These are phyloP conservation scores for Cynaeus angustus DNA, from an alignment of 2,888 invertebrate genomes.

Conservation along the genomic window DNA sequence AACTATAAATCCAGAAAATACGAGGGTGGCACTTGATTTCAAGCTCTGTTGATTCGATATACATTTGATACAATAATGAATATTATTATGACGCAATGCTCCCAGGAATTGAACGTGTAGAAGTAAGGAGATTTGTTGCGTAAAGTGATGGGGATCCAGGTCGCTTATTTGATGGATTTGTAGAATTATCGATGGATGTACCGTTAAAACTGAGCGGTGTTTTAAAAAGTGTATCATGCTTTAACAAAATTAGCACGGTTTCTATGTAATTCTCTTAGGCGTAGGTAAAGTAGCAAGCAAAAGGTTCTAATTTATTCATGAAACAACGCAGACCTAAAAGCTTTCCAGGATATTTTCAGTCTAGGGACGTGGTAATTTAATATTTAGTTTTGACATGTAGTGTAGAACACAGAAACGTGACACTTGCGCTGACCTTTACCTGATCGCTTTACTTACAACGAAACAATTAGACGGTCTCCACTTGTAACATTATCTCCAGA, in stretches of 20 bases:
- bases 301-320: constrained; percentile 24
- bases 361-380: constrained; percentile 28
- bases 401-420: constrained; percentile 16
- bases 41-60: constrained; percentile 13
- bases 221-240: constrained; percentile 4
- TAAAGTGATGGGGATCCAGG: constrained; percentile 3
- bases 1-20: constrained; percentile 13
- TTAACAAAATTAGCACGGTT: constrained; percentile 2
- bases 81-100: background rate
- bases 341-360: constrained; percentile 17
- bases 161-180: constrained; percentile 17
- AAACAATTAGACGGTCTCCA: constrained; percentile 17
- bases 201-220: constrained; percentile 21
- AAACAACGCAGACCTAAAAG: constrained; percentile 27
- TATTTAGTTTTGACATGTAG: constrained; percentile 23
- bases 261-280: constrained; percentile 9
- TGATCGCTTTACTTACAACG: constrained; percentile 1
- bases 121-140: background rate
- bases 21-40: constrained; percentile 19
- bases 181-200: constrained; percentile 11
- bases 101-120: background rate
- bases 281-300: constrained; percentile 13
- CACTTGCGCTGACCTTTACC: constrained; percentile 22
- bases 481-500: background rate
- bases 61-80: constrained; percentile 6